phyloP scores from a whole-genome alignment of 2,888 invertebrate species.

The Colletes collaris region DNA sequence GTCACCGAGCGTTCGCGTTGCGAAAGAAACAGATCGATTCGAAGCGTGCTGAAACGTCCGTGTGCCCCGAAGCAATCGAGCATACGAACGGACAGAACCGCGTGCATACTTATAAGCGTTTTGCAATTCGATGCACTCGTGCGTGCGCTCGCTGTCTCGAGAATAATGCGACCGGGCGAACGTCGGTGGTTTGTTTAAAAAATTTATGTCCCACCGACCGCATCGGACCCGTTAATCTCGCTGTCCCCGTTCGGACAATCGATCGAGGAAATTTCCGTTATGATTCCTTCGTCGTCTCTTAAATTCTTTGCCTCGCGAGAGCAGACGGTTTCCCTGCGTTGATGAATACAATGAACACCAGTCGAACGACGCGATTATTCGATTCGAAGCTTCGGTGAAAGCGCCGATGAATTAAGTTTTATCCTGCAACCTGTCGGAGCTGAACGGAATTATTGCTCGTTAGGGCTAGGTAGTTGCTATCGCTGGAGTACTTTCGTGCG shows the following conservation, averaged over 20 bases:
- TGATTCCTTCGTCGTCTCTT: not conserved
- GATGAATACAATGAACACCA: conserved; percentile 34
- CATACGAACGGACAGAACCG: conserved; percentile 31
- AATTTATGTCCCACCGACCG: conserved; percentile 1
- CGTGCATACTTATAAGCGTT: conserved; percentile 40
- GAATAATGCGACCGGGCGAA: conserved; percentile 14
- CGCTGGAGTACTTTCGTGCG: conserved; percentile 30
- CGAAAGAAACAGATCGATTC: conserved; percentile 45
- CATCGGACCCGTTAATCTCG: conserved; percentile 41
- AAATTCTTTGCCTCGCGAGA: not conserved
- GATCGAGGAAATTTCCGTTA: conserved; percentile 30
- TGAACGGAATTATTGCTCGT: conserved; percentile 57
- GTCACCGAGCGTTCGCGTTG: not conserved
- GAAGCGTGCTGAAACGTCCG: conserved; percentile 39
- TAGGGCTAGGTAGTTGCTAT: conserved; percentile 36
- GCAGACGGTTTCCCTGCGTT: conserved; percentile 11
- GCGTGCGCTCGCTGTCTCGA: conserved; percentile 30
- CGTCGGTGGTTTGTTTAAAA: conserved; percentile 20
- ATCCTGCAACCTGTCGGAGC: conserved; percentile 49
- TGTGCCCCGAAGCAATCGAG: conserved; percentile 43
- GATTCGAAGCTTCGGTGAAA: conserved; percentile 58
- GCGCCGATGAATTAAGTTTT: conserved; percentile 50
- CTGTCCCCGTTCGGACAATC: conserved; percentile 18
- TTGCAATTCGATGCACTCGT: conserved; percentile 54
- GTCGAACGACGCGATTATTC: conserved; percentile 25